phyloP scores from a whole-genome alignment of 2,113 vertebrate species.

The Sceloporus tristichus region DNA sequence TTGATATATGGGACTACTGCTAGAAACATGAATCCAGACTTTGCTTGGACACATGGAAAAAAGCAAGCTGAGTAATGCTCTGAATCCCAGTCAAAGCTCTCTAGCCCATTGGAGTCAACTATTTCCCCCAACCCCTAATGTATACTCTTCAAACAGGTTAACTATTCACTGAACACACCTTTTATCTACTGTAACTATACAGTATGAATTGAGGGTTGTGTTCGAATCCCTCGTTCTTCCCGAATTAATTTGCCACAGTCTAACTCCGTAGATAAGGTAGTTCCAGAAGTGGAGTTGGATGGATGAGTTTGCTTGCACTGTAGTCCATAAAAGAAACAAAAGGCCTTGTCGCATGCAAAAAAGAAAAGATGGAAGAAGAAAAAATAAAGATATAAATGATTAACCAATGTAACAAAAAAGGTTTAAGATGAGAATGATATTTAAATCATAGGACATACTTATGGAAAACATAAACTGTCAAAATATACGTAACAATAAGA shows the following conservation, averaged over 20 bases:
- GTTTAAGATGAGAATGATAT: conserved; percentile 59
- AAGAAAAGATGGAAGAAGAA: conserved; percentile 53
- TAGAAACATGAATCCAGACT: neutral
- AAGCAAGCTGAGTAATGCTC: neutral
- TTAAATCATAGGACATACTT: conserved; percentile 46
- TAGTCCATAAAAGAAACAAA: conserved; percentile 95
- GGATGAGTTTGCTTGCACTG: conserved; percentile 90
- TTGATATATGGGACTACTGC: neutral
- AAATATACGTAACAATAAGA: neutral
- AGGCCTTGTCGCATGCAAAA: conserved; percentile 88
- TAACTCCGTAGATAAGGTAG: conserved; percentile 93
- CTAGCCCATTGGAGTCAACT: neutral
- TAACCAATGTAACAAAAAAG: conserved; percentile 55
- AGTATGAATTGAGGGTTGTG: conserved; percentile 80
- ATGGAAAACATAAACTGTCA: conserved; percentile 60
- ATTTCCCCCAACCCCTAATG: neutral
- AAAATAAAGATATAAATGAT: conserved; percentile 68
- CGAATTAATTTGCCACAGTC: conserved; percentile 93
- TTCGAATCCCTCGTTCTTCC: conserved; percentile 83
- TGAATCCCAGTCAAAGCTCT: neutral
- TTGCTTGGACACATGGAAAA: neutral
- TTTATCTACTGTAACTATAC: conserved; percentile 79
- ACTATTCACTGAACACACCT: conserved; percentile 70
- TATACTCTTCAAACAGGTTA: neutral
- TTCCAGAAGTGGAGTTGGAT: conserved; percentile 90